Evolutionary conservation across 2,797 vertebrate genomes (phyloP), one percentile per base, ranked within the genome.

Genomic region (Parambassis ranga): DNA sequence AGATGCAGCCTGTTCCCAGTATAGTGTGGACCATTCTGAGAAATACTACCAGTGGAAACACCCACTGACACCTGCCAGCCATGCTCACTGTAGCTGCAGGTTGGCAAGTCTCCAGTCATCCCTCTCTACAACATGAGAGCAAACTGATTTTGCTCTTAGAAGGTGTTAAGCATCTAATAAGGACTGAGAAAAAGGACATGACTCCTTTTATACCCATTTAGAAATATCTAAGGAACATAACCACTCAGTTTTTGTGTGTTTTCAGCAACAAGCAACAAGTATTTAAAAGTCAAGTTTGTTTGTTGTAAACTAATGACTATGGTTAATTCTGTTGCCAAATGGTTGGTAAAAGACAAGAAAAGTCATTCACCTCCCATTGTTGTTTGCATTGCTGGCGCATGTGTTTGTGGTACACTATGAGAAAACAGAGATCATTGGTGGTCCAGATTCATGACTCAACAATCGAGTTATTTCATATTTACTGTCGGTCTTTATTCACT

Each of bases 151-250:
- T n/a, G 53, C 79, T 74, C 63, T 92, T 89, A 92, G 93, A 87
- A 93, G 86, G 91, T 93, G 91, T 78, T 90, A 92, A 92, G 84
- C 85, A 75, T 83, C 62, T 84, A 73, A 87, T 90, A 92, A 92
- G 92, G 75, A 64, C 59, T 76, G 81, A 88, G 81, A 89, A 85
- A 77, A 86, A 91, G 76, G 74, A 90, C 81, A 79, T 23, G 62
- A 79, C 53, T 78, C 49, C 75, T 59, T 87, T 70, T 65, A 79
- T 65, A 71, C 31, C 57, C 22, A 7, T 73, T 60, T 43, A 50
- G 43, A 33, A 65, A 59, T 68, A 51, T 75, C 61, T 77, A 79
- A 82, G 42, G 44, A 70, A 74, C 77, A 38, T 61, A 53, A 22
- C 36, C 18, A 19, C 67, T 50, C 27, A 7, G 27, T 15, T 43